phyloP scores from a whole-genome alignment of 1,140 invertebrate species.

The Melitaea cinxia region DNA sequence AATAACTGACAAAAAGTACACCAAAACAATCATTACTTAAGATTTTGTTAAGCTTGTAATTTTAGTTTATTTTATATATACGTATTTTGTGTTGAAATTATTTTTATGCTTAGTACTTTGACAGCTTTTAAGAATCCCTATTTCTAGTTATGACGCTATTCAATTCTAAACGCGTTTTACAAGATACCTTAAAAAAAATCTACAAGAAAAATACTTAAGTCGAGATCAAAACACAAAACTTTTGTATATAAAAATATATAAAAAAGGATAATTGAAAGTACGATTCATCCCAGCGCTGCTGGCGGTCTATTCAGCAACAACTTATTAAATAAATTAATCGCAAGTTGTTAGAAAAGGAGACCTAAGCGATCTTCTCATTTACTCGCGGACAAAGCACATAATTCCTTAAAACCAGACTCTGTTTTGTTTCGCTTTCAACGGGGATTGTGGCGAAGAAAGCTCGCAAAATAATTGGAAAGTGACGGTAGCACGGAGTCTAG shows the following conservation, averaged over 20 bases:
- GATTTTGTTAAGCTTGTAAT: no score
- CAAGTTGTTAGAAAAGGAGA: constrained; percentile 69
- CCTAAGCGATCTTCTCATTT: constrained; percentile 70
- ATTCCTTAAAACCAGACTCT: constrained; percentile 73
- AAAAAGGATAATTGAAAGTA: constrained; percentile 63
- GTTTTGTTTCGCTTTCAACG: constrained; percentile 66
- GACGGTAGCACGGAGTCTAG: constrained; percentile 60
- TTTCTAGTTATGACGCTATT: neutral
- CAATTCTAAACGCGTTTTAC: constrained; percentile 14
- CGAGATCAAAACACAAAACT: constrained; percentile 55
- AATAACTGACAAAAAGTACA: neutral
- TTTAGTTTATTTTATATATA: no score
- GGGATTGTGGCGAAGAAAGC: constrained; percentile 70
- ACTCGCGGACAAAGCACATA: constrained; percentile 67
- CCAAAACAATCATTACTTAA: no score
- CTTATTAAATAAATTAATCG: constrained; percentile 80
- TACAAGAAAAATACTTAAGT: constrained; percentile 37
- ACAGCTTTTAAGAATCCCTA: no score
- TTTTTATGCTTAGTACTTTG: no score
- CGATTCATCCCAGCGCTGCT: constrained; percentile 61
- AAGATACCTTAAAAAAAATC: constrained; percentile 23
- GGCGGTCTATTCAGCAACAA: constrained; percentile 71
- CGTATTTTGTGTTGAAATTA: no score
- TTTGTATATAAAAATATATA: constrained; percentile 61
- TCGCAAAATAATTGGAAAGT: constrained; percentile 79